Conservation (phyloP, 2,113 vertebrate genomes). For the Caloenas nicobarica region DNA sequence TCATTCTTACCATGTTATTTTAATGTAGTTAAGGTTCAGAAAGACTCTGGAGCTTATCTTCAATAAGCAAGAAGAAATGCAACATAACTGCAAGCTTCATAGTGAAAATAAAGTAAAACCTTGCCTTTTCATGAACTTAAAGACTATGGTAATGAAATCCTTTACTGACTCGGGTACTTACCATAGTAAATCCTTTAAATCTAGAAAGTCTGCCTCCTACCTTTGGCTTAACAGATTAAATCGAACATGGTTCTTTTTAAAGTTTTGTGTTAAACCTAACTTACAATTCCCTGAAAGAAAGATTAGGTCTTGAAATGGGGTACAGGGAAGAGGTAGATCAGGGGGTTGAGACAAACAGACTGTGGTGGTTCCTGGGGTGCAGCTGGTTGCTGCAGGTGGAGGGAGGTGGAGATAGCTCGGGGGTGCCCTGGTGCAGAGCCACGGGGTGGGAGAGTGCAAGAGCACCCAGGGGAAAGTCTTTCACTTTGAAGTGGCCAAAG, state of each 20-base stretch:
- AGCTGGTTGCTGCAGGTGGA: background rate
- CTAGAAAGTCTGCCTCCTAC: background rate
- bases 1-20: background rate
- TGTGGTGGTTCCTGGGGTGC: background rate
- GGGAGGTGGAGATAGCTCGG: background rate
- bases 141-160: background rate
- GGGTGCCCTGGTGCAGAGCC: background rate
- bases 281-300: background rate
- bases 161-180: background rate
- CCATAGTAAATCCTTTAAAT: background rate
- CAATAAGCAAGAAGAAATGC: background rate
- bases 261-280: background rate
- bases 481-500: background rate
- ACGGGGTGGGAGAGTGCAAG: background rate
- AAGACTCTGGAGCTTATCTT: background rate
- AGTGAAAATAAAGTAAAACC: background rate
- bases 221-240: background rate
- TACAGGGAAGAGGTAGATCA: fast-evolving
- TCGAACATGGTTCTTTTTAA: background rate
- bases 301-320: background rate
- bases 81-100: background rate
- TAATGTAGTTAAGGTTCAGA: background rate
- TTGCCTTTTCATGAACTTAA: background rate
- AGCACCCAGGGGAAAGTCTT: background rate
- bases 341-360: no score